Evolutionary conservation across 2,888 invertebrate species (phyloP).

Genomic region (Pimpla rufipes): DNA sequence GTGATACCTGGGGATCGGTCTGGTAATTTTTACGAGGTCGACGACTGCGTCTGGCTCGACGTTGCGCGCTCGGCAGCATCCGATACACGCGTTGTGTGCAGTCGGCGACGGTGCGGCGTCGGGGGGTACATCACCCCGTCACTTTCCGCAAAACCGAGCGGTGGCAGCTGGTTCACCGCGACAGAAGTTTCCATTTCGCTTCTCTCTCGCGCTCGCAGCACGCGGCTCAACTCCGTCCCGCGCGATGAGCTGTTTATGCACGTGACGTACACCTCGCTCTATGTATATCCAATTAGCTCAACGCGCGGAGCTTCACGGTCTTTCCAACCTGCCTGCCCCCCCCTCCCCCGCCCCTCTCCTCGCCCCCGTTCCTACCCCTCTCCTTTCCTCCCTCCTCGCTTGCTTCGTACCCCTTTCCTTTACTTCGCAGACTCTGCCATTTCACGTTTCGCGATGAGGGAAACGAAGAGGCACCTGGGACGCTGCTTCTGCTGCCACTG

Average conservation of each 20-base stretch:
- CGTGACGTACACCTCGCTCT: constrained; percentile 51
- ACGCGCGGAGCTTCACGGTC: constrained; percentile 57
- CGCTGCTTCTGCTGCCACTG: constrained; percentile 40
- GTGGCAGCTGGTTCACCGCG: constrained; percentile 30
- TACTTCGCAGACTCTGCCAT: constrained; percentile 38
- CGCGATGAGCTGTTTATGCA: constrained; percentile 61
- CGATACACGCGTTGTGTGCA: not conserved
- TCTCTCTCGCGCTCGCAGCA: not conserved
- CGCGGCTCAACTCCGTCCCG: constrained; percentile 13
- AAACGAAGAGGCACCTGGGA: constrained; percentile 66
- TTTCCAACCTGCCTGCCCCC: constrained; percentile 22
- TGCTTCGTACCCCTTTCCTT: constrained; percentile 23
- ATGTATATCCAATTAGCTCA: constrained; percentile 64
- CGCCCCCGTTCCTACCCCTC: constrained; percentile 15
- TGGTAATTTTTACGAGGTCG: constrained; percentile 17
- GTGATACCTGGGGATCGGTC: not conserved
- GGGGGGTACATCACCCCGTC: constrained; percentile 25
- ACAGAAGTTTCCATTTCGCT: constrained; percentile 47
- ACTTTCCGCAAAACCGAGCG: constrained; percentile 40
- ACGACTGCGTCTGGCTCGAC: not conserved
- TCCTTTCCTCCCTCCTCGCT: constrained; percentile 24
- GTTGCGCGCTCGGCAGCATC: not conserved
- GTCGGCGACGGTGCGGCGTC: not conserved
- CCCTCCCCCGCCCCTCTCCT: not conserved
- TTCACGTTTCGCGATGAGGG: constrained; percentile 53